Percentiles rank a stretch among this genome's conserved stretches.
These are phyloP conservation scores for Trichogramma evanescens DNA, from an alignment of 2,888 invertebrate species.

Conservation along the genomic window DNA sequence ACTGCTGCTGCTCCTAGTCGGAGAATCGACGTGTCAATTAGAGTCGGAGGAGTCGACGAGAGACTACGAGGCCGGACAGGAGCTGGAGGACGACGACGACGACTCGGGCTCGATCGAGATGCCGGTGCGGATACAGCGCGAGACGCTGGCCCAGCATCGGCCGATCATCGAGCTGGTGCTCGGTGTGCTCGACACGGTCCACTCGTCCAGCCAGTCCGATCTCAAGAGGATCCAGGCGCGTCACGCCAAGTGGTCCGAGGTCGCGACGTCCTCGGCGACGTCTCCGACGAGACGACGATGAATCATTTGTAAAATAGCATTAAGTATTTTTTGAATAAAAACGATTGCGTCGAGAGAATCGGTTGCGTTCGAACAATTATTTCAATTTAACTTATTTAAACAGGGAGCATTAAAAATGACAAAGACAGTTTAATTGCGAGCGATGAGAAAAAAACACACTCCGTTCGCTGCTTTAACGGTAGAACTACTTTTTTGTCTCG, in stretches of 20 bases:
- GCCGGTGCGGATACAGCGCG: conserved; percentile 12
- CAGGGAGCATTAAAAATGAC: no score
- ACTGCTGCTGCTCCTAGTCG: background rate
- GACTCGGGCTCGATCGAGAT: conserved; percentile 28
- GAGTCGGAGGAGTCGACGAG: background rate
- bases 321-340: no score
- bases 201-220: conserved; percentile 26
- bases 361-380: no score
- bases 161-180: conserved; percentile 33
- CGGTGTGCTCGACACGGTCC: conserved; percentile 32
- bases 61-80: background rate
- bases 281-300: background rate
- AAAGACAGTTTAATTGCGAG: no score
- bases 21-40: background rate
- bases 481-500: no score
- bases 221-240: conserved; percentile 17
- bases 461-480: no score
- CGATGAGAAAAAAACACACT: no score
- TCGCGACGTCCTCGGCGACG: background rate
- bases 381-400: no score
- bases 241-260: background rate
- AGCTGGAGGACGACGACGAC: background rate
- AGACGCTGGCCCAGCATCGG: conserved; percentile 21
- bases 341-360: no score
- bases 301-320: no score